These are phyloP conservation scores for Sebastes alutus DNA, from an alignment of 2,797 vertebrate species.

Conservation along the genomic window DNA sequence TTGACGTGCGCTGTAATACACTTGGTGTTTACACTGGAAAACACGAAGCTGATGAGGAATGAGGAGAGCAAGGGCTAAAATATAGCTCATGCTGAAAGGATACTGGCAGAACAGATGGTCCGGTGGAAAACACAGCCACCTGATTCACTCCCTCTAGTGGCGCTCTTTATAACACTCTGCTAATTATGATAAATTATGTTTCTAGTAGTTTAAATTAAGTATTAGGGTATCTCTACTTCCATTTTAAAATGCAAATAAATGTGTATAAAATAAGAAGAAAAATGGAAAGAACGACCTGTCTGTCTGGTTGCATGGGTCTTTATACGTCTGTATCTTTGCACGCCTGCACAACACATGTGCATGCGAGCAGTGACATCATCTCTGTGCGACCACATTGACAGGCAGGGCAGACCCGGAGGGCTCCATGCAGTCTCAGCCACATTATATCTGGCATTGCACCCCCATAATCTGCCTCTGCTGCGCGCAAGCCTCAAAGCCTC, in stretches of 20 bases:
- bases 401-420: slow-evolving; percentile 64
- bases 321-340: background rate
- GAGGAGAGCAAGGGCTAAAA: slow-evolving; percentile 35
- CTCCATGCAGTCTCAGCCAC: slow-evolving; percentile 79
- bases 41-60: slow-evolving; percentile 42
- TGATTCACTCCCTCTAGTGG: slow-evolving; percentile 72
- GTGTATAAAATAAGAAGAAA: background rate
- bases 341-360: slow-evolving; percentile 45
- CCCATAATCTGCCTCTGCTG: slow-evolving; percentile 78
- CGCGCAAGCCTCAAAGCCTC: slow-evolving; percentile 75
- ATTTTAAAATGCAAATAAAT: background rate
- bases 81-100: slow-evolving; percentile 44
- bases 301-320: background rate
- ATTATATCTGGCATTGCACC: slow-evolving; percentile 79
- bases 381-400: slow-evolving; percentile 71
- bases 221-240: background rate
- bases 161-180: background rate
- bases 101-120: slow-evolving; percentile 42
- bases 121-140: slow-evolving; percentile 10
- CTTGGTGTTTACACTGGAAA: slow-evolving; percentile 67
- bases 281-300: background rate
- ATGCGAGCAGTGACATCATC: slow-evolving; percentile 70
- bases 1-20: slow-evolving; percentile 56
- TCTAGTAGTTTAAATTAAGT: background rate
- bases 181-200: background rate